A percentile compares a stretch with the other conserved stretches of the same genome.
These are phyloP conservation scores for Poeciliopsis infans DNA, from an alignment of 2,797 vertebrate genomes.

Conservation along the genomic window DNA sequence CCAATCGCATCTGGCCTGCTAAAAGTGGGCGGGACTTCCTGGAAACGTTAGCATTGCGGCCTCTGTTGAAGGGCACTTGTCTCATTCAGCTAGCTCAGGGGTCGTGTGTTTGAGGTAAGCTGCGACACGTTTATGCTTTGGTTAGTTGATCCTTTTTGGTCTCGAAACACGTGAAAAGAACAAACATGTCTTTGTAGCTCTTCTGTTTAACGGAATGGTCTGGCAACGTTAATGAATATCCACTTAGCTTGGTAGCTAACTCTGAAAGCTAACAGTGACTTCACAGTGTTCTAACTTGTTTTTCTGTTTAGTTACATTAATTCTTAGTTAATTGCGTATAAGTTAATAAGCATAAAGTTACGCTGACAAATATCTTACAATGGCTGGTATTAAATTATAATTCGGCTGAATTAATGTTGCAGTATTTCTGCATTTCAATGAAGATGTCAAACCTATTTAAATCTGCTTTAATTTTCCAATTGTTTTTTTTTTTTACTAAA, in stretches of 20 bases:
- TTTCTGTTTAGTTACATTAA: background rate
- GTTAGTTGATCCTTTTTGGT: rapidly evolving
- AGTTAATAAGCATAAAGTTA: background rate
- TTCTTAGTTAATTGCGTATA: too few relatives aligned
- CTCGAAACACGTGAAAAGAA: rapidly evolving
- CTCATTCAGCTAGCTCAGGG: constrained; percentile 26
- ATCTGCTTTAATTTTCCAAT: background rate
- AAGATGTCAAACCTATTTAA: background rate
- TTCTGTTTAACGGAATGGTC: rapidly evolving
- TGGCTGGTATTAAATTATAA: background rate
- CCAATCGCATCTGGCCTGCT: rapidly evolving
- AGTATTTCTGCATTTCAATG: background rate
- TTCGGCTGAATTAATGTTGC: background rate
- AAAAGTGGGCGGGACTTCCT: constrained; percentile 71
- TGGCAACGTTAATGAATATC: rapidly evolving
- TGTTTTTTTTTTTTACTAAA: background rate
- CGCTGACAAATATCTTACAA: background rate
- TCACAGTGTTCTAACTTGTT: constrained; percentile 2
- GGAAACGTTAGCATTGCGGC: constrained; percentile 46
- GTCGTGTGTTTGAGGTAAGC: constrained; percentile 66
- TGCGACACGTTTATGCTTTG: rapidly evolving
- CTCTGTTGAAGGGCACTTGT: constrained; percentile 77
- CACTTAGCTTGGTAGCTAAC: constrained; percentile 30
- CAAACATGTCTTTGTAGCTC: rapidly evolving
- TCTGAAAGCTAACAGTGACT: constrained; percentile 33